Conservation (phyloP, 2,113 vertebrate genomes). For the Beaufortia kweichowensis region DNA sequence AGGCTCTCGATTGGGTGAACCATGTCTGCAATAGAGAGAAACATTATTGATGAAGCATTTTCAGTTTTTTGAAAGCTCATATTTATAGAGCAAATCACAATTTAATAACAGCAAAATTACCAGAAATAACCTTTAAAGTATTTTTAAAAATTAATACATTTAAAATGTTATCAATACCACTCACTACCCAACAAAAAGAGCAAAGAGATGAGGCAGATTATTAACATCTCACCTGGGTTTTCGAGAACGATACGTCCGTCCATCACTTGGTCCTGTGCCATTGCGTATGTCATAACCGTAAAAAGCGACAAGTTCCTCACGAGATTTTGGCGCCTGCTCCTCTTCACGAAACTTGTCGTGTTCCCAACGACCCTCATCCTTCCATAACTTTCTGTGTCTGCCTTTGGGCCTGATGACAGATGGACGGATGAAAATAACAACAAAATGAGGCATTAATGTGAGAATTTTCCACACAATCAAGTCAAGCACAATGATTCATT, state of each 20-base stretch:
- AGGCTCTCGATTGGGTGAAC: conserved; percentile 61
- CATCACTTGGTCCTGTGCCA: conserved; percentile 80
- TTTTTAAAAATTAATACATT: no score
- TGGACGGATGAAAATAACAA: not conserved
- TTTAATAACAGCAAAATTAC: no score
- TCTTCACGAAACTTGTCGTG: conserved; percentile 97
- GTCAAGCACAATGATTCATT: rapidly evolving
- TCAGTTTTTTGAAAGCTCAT: no score
- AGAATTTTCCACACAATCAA: not conserved
- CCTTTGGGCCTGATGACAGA: conserved; percentile 84
- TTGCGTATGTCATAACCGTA: conserved; percentile 97
- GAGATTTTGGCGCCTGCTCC: conserved; percentile 94
- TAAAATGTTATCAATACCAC: not conserved
- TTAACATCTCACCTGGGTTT: conserved; percentile 79
- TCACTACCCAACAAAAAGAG: not conserved
- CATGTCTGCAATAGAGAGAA: conserved; percentile 56
- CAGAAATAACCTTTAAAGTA: not conserved
- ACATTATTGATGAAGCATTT: not conserved
- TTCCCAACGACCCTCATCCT: conserved; percentile 95
- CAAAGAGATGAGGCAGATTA: not conserved
- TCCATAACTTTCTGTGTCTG: conserved; percentile 93
- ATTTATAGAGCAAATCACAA: no score
- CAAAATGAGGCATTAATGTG: not conserved
- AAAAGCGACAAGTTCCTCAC: conserved; percentile 91
- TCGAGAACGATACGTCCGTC: conserved; percentile 77